A percentile compares a stretch with the other conserved stretches of the same genome.
Conservation (phyloP, 2,888 invertebrate genomes). For the Drosophila demipolita region DNA sequence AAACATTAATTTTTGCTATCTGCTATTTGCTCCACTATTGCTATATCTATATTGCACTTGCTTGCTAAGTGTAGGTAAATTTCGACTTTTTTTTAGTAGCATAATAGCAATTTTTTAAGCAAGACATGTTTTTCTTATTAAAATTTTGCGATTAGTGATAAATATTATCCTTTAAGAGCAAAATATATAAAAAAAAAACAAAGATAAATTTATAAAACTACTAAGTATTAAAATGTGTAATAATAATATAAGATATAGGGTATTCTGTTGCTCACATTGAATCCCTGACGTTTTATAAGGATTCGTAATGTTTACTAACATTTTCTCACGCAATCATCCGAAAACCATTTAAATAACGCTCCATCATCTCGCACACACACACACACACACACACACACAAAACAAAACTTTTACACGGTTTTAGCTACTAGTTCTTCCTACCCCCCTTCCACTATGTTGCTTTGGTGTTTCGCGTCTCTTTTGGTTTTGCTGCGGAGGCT, state of each 20-base stretch:
- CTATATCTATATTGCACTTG: no score
- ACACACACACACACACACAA: slow-evolving; percentile 3
- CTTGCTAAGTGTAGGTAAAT: no score
- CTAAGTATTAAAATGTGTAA: background rate
- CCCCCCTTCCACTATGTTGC: slow-evolving; percentile 31
- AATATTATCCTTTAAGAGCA: no score
- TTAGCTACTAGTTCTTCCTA: background rate
- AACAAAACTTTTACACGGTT: slow-evolving; percentile 64
- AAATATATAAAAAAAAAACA: background rate
- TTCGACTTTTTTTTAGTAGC: no score
- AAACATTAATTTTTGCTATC: background rate
- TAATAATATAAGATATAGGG: background rate
- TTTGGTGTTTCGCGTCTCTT: slow-evolving; percentile 42
- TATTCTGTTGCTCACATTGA: background rate
- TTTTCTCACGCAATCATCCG: slow-evolving; percentile 74
- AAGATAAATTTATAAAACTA: background rate
- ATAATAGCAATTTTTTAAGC: no score
- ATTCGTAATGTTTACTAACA: slow-evolving; percentile 58
- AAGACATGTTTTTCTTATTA: no score
- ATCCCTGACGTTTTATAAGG: background rate
- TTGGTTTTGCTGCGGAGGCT: slow-evolving; percentile 4
- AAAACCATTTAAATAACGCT: slow-evolving; percentile 78
- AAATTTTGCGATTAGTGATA: no score
- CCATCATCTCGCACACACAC: slow-evolving; percentile 64
- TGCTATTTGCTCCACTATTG: background rate